phyloP scores from a whole-genome alignment of 2,888 invertebrate genomes.

The Drosophila longiperda region DNA sequence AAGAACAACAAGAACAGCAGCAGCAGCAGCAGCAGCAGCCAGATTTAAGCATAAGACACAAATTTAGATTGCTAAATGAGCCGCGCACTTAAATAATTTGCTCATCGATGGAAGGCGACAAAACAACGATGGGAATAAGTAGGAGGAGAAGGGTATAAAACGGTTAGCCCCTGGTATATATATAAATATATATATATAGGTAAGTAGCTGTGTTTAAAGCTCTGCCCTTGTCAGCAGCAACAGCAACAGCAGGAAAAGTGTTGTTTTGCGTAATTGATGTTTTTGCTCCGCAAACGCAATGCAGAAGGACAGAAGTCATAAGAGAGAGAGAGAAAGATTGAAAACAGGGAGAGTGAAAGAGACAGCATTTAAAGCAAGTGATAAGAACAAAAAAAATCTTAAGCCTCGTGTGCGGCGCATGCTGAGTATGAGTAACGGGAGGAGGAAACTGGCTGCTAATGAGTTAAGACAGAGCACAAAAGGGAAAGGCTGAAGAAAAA shows the following conservation, averaged over 20 bases:
- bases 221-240: not conserved
- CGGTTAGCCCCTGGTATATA: not conserved
- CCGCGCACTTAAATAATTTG: conserved; percentile 7
- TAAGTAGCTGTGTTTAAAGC: not conserved
- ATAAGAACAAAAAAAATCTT: not conserved
- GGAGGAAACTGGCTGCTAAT: not conserved
- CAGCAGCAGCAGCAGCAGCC: conserved; percentile 3
- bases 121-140: not conserved
- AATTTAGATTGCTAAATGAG: conserved; percentile 30
- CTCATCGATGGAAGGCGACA: not conserved
- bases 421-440: conserved; percentile 38
- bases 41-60: conserved; percentile 6
- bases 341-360: not conserved
- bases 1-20: conserved; percentile 15
- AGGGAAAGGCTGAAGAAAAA: not conserved
- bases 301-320: not conserved
- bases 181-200: not conserved
- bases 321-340: not conserved
- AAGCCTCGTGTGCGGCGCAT: conserved; percentile 11
- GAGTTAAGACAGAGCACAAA: conserved; percentile 1
- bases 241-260: conserved; percentile 16
- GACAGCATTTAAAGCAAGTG: not conserved
- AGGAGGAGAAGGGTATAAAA: not conserved
- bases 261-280: conserved; percentile 53
- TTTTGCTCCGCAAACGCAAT: conserved; percentile 13